Evolutionary conservation across 2,797 vertebrate genomes (phyloP).

Genomic region (Syndactyla subalaris): DNA sequence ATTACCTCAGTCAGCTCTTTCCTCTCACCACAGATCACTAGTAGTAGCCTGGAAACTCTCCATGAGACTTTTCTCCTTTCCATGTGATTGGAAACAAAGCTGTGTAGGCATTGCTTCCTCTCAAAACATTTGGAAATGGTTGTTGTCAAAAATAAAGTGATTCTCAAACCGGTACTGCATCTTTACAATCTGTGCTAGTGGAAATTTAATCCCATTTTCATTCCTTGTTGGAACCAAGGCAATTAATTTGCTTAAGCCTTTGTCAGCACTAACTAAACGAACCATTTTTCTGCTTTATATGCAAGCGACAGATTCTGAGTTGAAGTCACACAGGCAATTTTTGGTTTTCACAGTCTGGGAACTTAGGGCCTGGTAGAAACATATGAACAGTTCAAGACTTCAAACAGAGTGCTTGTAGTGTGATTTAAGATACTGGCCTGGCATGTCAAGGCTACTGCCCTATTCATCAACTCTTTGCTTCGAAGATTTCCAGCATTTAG

Average conservation of each 20-base stretch:
- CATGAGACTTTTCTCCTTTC: background rate
- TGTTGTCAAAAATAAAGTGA: background rate
- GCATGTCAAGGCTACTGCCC: constrained; percentile 33
- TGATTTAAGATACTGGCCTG: constrained; percentile 23
- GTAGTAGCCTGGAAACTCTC: background rate
- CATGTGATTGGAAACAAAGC: background rate
- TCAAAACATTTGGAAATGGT: background rate
- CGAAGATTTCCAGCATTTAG: constrained; percentile 49
- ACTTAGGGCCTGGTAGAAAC: constrained; percentile 2
- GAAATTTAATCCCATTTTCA: background rate
- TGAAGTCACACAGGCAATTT: background rate
- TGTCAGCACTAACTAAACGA: constrained; percentile 22
- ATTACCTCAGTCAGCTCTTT: background rate
- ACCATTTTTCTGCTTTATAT: background rate
- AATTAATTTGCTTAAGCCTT: background rate
- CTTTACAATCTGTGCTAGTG: background rate
- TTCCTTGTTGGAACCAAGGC: background rate
- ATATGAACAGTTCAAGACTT: constrained; percentile 34
- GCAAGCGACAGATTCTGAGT: background rate
- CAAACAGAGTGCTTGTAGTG: background rate
- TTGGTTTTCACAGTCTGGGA: background rate
- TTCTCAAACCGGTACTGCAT: background rate
- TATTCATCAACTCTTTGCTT: constrained; percentile 39
- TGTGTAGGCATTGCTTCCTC: background rate
- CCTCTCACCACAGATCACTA: background rate